Evolutionary conservation across 2,888 invertebrate genomes (phyloP).

Genomic region (Desoria tigrina): DNA sequence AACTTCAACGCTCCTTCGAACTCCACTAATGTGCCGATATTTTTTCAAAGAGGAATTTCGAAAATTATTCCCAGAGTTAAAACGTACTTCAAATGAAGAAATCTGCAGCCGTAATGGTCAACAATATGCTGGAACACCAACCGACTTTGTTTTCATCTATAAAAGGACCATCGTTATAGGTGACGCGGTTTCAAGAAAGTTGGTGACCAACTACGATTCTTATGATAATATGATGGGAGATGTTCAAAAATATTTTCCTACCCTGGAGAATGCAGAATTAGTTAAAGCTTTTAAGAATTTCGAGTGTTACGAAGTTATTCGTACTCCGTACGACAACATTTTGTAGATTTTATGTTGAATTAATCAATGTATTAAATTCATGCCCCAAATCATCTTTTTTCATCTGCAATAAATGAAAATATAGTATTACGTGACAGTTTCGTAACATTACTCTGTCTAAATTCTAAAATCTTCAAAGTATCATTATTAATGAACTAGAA

Average conservation of each 20-base stretch:
- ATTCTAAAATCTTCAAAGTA: too few species aligned
- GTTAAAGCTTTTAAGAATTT: slow-evolving; percentile 23
- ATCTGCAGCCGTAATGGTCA: too few species aligned
- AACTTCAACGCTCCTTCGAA: slow-evolving; percentile 18
- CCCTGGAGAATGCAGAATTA: slow-evolving; percentile 13
- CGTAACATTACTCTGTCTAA: not conserved
- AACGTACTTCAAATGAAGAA: too few species aligned
- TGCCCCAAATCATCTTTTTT: too few species aligned
- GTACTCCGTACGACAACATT: slow-evolving; percentile 23
- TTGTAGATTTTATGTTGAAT: slow-evolving; percentile 18
- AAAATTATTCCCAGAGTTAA: slow-evolving; percentile 22
- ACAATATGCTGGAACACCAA: slow-evolving; percentile 3
- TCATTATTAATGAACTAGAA: too few species aligned
- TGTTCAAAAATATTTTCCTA: slow-evolving; percentile 33
- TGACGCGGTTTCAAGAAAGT: slow-evolving; percentile 24
- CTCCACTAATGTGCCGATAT: slow-evolving; percentile 27
- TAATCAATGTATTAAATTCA: too few species aligned
- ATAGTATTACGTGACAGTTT: not conserved
- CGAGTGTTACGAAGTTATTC: slow-evolving; percentile 13
- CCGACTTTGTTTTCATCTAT: slow-evolving; percentile 28
- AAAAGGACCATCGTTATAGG: slow-evolving; percentile 28
- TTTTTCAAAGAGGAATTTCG: slow-evolving; percentile 24
- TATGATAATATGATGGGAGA: slow-evolving; percentile 28
- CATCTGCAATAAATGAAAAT: too few species aligned
- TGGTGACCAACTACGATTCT: slow-evolving; percentile 25